Evolutionary conservation across 2,888 invertebrate genomes (phyloP).

Genomic region (Mellilla xanthometata): DNA sequence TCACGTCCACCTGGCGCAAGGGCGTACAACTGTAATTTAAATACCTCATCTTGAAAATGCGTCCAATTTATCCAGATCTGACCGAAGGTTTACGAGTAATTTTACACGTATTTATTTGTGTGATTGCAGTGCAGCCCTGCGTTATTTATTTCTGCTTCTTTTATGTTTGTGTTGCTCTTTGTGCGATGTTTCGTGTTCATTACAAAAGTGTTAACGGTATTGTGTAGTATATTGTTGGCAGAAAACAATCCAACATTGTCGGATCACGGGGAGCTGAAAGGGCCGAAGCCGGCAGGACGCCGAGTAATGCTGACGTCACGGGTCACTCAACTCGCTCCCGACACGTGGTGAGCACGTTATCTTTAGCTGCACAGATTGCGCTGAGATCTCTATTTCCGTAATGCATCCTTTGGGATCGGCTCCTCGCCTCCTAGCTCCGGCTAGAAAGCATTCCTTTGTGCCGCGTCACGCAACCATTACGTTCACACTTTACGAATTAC

Average conservation of each 20-base stretch:
- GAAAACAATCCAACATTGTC: constrained; percentile 48
- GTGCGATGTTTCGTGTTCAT: constrained; percentile 22
- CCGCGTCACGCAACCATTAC: constrained; percentile 33
- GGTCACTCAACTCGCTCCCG: constrained; percentile 56
- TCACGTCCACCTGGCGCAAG: constrained; percentile 32
- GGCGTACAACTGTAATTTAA: constrained; percentile 22
- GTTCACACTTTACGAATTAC: constrained; percentile 39
- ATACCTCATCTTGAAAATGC: constrained; percentile 23
- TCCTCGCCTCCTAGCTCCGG: constrained; percentile 13
- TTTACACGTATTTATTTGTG: constrained; percentile 16
- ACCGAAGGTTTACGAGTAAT: constrained; percentile 16
- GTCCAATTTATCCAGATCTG: constrained; percentile 20
- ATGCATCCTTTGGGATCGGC: constrained; percentile 36
- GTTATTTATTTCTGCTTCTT: constrained; percentile 12
- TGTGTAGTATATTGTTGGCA: constrained; percentile 37
- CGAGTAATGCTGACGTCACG: constrained; percentile 49
- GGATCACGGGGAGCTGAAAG: constrained; percentile 42
- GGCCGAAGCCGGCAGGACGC: constrained; percentile 56
- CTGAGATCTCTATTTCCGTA: constrained; percentile 42
- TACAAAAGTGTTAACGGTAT: constrained; percentile 29
- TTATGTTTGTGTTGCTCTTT: constrained; percentile 23
- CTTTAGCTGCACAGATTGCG: constrained; percentile 48
- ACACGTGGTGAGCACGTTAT: constrained; percentile 51
- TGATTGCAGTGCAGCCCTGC: constrained; percentile 7
- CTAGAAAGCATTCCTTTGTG: constrained; percentile 31